Evolutionary conservation across 2,888 invertebrate genomes (phyloP), one percentile per base, ranked within the genome.

Genomic region (Corbicula japonica): DNA sequence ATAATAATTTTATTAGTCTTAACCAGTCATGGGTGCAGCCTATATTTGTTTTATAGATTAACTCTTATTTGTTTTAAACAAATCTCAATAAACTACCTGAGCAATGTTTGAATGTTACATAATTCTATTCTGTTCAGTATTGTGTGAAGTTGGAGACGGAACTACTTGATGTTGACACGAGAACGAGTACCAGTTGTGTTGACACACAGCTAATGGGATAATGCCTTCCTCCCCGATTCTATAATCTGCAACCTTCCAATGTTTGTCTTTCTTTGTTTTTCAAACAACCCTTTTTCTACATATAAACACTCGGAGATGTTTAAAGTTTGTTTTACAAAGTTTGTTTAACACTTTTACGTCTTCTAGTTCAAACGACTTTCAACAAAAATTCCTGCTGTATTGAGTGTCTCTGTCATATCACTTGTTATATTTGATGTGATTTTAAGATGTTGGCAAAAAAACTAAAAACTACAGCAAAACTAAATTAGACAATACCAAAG

Each of bases 251-350:
- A 35, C 41, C 38, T 18, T n/a, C 38, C 54, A n/a, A 26, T 66
- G 50, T 70, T 70, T 70, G 69, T 34, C 18, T 10, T 70, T 58
- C 34, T 8, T 60, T 34, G 44, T 60, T 60, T 70, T 34, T 70
- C 46, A 60, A 46, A 46, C 68, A 68, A 46, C 38, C 28, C 54
- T 60, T 60, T 60, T 60, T 30, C 35, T 60, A 48, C 26, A 70
- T 70, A 60, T 70, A 70, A 70, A 70, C 69, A 70, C 69, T 60
- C 18, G 23, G 46, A 60, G 50, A 66, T 70, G 60, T 70, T 70
- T 48, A 70, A 58, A 50, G 69, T 70, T 70, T 70, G 60, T 66
- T 60, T 70, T 46, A 48, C 60, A 15, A 34, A 48, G 69, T 70
- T 70, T 70, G 48, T 48, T 60, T 48, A 18, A 60, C 60, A 34